Conservation (phyloP, 2,113 vertebrate genomes). For the Hippocampus barbouri region DNA sequence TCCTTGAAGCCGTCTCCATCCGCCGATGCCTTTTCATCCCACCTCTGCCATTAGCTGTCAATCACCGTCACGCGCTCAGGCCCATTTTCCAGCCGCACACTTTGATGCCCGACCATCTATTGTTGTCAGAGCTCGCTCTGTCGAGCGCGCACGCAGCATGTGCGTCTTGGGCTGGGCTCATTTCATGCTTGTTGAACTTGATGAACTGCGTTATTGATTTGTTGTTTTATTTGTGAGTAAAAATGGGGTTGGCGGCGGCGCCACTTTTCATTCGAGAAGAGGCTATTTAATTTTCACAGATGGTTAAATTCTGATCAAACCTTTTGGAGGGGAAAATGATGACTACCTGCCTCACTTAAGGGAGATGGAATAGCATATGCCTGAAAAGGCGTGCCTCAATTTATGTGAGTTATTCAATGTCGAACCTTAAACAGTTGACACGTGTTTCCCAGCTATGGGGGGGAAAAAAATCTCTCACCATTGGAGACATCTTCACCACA, state of each 20-base stretch:
- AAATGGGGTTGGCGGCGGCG: slow-evolving; percentile 12
- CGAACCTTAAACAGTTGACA: neutral
- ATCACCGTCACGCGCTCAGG: slow-evolving; percentile 53
- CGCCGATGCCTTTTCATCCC: slow-evolving; percentile 38
- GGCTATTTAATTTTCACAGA: slow-evolving; percentile 33
- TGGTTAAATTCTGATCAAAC: slow-evolving; percentile 44
- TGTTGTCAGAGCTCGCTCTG: slow-evolving; percentile 39
- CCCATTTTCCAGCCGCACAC: slow-evolving; percentile 60
- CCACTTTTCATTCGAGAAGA: slow-evolving; percentile 30
- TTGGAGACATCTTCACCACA: neutral
- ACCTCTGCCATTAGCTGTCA: slow-evolving; percentile 54
- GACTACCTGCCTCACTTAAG: slow-evolving; percentile 3
- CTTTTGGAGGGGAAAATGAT: slow-evolving; percentile 19
- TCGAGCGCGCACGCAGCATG: neutral
- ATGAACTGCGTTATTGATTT: slow-evolving; percentile 58
- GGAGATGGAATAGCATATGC: neutral
- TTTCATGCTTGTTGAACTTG: slow-evolving; percentile 70
- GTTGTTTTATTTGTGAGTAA: slow-evolving; percentile 50
- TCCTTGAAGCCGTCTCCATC: slow-evolving; percentile 13
- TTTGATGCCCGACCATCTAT: slow-evolving; percentile 45
- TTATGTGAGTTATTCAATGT: neutral
- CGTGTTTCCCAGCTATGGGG: neutral
- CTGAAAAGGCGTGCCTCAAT: neutral
- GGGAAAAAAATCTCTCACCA: neutral
- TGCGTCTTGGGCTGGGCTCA: slow-evolving; percentile 47